These are phyloP conservation scores for Jordanella pulchra DNA, from an alignment of 2,797 vertebrate species.

Conservation along the genomic window DNA sequence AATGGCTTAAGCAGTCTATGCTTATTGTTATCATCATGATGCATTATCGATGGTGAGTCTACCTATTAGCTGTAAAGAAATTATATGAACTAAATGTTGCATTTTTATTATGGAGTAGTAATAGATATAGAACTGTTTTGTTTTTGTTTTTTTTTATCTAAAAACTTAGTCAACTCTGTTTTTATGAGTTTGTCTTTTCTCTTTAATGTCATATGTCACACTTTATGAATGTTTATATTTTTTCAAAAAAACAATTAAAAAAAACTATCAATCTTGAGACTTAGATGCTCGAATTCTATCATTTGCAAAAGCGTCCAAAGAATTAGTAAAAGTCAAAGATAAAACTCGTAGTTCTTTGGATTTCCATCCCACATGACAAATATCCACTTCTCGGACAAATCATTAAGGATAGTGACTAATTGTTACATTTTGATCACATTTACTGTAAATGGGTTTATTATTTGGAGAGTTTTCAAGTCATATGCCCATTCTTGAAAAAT, in stretches of 20 bases:
- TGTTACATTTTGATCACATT: too few relatives aligned
- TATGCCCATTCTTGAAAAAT: neutral
- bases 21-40: slow-evolving; percentile 11
- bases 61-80: neutral
- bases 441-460: neutral
- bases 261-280: neutral
- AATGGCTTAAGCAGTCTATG: slow-evolving; percentile 1
- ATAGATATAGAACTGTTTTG: neutral
- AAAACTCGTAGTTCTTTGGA: neutral
- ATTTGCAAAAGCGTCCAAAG: neutral
- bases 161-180: neutral
- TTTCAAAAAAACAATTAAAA: too few relatives aligned
- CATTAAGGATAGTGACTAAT: neutral
- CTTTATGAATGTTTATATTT: neutral
- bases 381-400: neutral
- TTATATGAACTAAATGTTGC: neutral
- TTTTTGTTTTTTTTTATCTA: neutral
- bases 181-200: neutral
- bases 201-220: neutral
- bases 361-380: neutral
- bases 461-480: neutral
- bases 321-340: neutral
- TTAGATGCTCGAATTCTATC: too few relatives aligned
- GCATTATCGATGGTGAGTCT: neutral
- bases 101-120: neutral